Evolutionary conservation across 2,797 vertebrate species (phyloP), one percentile per base, ranked within the genome.

Genomic region (Thaleichthys pacificus): DNA sequence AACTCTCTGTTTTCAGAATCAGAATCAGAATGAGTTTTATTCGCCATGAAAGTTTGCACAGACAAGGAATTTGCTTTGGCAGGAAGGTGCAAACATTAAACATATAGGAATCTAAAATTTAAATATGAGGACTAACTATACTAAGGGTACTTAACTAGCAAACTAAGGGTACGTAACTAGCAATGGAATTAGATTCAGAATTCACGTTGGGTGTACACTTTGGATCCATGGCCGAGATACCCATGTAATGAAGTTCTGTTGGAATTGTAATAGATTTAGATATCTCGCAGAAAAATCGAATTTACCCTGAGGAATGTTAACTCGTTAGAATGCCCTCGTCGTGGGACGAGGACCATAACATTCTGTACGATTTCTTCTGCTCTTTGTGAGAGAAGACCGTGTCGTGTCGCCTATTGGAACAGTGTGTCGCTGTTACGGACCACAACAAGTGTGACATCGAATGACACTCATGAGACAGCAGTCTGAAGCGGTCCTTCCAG

Each of bases 1-100:
- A 7, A 57, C 12, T 51, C 77, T 65, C 70, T 69, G 73, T 32
- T 73, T 32, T 61, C 66, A 76, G 69, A 56, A 72, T 47, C n/a
- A n/a, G n/a, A n/a, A n/a, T n/a, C n/a, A n/a, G n/a, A n/a, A n/a
- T n/a, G n/a, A n/a, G n/a, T n/a, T n/a, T n/a, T n/a, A n/a, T n/a
- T n/a, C n/a, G n/a, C n/a, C n/a, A n/a, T n/a, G n/a, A n/a, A n/a
- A n/a, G n/a, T n/a, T n/a, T n/a, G n/a, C n/a, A n/a, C n/a, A n/a
- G n/a, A n/a, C n/a, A n/a, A n/a, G n/a, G n/a, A n/a, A n/a, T n/a
- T n/a, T n/a, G n/a, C n/a, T n/a, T n/a, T n/a, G n/a, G n/a, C n/a
- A n/a, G n/a, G n/a, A n/a, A n/a, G n/a, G n/a, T n/a, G n/a, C n/a
- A n/a, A n/a, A n/a, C n/a, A n/a, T n/a, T n/a, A n/a, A n/a, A n/a